Base-by-base conservation (phyloP, 92 coral and sea anemone species). In the Plumapathes pennacea region DNA sequence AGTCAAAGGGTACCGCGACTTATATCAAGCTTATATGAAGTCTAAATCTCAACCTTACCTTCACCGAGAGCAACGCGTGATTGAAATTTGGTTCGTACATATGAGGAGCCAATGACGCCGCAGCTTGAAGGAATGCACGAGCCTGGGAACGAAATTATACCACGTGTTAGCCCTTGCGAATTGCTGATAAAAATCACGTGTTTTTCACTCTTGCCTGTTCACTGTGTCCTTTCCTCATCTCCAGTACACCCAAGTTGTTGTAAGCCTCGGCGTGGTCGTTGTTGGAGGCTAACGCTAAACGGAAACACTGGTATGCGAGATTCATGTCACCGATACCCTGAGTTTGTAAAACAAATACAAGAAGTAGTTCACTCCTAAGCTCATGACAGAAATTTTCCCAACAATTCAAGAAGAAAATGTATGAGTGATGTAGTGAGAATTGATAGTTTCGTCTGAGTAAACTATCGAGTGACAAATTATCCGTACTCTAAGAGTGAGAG, bases 201-300 rank as follows among this genome's bases (percentile, higher is more conserved):
- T n/a, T n/a, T n/a, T n/a, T n/a, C n/a, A n/a, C n/a, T n/a, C n/a
- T n/a, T 15, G 87, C 97, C 96, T 92, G 98, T 47, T 92, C 96
- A 17, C 77, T 80, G 57, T 88, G 95, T 27, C 98, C 98, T 62
- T 92, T 92, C 50, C 95, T 88, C 74, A 92, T 85, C 57, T 92
- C 98, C 46, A 92, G 77, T 19, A 92, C 98, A 13, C 98, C 98
- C 10, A 92, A 82, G 51, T 92, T 92, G 54, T 92, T 92, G 60
- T 92, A 92, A 13, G 98, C 91, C 55, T 92, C 98, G 6, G 98
- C 84, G 45, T 92, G 98, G 50, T 92, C 95, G 62, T 92, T 92
- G 48, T 92, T 87, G 13, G 96, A 67, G 9, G 96, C 98, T 6
- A 92, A 74, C 12, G 98, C 96, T 17, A 92, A 60, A 45, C 98